phyloP scores from a whole-genome alignment of 2,113 vertebrate species.

The Charadrius vociferus region DNA sequence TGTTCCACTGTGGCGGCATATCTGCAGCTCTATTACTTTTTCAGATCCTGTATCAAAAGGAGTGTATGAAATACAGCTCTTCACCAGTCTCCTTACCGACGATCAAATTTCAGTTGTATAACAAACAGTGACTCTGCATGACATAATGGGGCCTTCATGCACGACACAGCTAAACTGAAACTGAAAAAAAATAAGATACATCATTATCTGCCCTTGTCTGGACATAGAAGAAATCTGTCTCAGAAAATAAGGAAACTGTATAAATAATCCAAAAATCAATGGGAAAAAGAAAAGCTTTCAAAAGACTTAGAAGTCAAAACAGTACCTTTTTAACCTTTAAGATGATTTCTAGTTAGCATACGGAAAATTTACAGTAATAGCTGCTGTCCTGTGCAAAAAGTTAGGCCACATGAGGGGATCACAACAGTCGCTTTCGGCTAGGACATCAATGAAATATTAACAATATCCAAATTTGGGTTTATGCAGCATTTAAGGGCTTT shows the following conservation, averaged over 20 bases:
- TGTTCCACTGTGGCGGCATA: background rate
- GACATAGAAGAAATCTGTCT: background rate
- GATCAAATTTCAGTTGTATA: background rate
- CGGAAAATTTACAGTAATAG: background rate
- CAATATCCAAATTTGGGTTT: background rate
- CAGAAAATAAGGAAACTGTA: background rate
- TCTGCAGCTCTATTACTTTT: background rate
- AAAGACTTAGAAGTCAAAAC: background rate
- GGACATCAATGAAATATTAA: background rate
- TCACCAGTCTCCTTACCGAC: background rate
- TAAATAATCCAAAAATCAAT: background rate
- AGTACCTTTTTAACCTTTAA: background rate
- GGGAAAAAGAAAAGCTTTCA: background rate
- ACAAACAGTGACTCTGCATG: background rate
- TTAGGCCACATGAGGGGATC: background rate
- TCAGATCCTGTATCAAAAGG: background rate
- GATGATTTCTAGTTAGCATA: background rate
- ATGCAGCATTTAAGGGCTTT: background rate
- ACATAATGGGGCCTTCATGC: background rate
- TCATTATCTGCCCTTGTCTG: background rate
- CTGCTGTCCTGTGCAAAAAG: background rate
- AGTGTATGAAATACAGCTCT: background rate
- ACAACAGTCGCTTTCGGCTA: background rate
- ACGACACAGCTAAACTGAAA: background rate
- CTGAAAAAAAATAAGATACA: background rate